Evolutionary conservation across 2,797 vertebrate genomes (phyloP).

Genomic region (Morus bassanus): DNA sequence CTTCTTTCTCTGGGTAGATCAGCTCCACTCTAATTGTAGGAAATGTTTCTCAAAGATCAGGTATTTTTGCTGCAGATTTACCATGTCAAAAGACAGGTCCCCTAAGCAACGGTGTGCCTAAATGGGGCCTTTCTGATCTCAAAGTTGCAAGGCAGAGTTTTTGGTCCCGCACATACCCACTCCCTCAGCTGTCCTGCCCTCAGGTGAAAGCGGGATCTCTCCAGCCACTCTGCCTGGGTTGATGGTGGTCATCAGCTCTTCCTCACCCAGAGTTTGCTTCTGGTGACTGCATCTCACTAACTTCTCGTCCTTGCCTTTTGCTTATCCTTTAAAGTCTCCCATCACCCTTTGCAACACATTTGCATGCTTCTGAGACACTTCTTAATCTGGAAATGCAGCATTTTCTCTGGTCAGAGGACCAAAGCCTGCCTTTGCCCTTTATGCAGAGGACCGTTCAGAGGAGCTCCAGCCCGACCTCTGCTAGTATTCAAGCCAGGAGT

Average conservation of each 20-base stretch:
- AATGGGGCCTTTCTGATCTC: not conserved
- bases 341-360: not conserved
- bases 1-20: not conserved
- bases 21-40: not conserved
- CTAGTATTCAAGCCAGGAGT: not conserved
- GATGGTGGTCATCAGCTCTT: not conserved
- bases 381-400: not conserved
- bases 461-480: not conserved
- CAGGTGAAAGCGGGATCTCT: fast-evolving
- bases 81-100: not conserved
- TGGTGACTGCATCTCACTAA: not conserved
- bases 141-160: not conserved
- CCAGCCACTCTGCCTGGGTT: not conserved
- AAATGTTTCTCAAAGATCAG: not conserved
- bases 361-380: not conserved
- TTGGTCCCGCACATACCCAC: not conserved
- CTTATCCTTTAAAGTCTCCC: not conserved
- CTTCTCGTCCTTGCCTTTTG: not conserved
- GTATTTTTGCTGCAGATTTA: not conserved
- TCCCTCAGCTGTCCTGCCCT: not conserved
- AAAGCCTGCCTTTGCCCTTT: not conserved
- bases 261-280: not conserved
- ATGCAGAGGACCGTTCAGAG: not conserved
- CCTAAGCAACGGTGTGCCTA: not conserved
- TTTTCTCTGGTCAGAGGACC: not conserved